Evolutionary conservation across 1,140 invertebrate species (phyloP).

Genomic region (Laupala kohalensis): DNA sequence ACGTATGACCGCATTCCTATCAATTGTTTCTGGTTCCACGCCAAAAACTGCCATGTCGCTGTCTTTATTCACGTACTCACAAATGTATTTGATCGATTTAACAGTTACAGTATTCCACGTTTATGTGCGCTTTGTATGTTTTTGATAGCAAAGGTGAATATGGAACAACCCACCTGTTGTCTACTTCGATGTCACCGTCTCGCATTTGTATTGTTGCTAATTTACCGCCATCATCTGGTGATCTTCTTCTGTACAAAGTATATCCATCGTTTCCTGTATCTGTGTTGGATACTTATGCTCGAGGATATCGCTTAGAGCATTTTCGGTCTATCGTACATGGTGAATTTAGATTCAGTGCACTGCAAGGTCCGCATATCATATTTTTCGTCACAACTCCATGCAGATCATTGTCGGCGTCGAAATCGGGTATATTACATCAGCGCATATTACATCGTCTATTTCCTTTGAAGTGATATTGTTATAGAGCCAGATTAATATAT

Average conservation of each 20-base stretch:
- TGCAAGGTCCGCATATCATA: slow-evolving; percentile 37
- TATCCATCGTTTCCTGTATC: slow-evolving; percentile 25
- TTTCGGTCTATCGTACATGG: slow-evolving; percentile 26
- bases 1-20: slow-evolving; percentile 13
- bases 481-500: no score
- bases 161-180: slow-evolving; percentile 38
- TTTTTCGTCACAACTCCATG: slow-evolving; percentile 27
- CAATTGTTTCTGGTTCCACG: no score
- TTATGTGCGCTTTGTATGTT: slow-evolving; percentile 29
- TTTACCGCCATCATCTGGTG: slow-evolving; percentile 10
- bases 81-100: no score
- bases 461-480: no score
- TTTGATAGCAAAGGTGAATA: slow-evolving; percentile 35
- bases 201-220: slow-evolving; percentile 7
- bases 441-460: no score
- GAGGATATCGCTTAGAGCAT: slow-evolving; percentile 29
- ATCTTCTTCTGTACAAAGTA: slow-evolving; percentile 23
- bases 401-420: slow-evolving; percentile 26
- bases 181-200: slow-evolving; percentile 20
- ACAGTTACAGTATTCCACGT: slow-evolving; percentile 22
- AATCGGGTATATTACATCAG: no score
- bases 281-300: no score
- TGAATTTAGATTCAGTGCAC: slow-evolving; percentile 22
- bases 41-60: slow-evolving; percentile 22
- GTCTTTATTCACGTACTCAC: slow-evolving; percentile 26